phyloP scores from a whole-genome alignment of 2,113 vertebrate species.

The Sylvicapra grimmia region DNA sequence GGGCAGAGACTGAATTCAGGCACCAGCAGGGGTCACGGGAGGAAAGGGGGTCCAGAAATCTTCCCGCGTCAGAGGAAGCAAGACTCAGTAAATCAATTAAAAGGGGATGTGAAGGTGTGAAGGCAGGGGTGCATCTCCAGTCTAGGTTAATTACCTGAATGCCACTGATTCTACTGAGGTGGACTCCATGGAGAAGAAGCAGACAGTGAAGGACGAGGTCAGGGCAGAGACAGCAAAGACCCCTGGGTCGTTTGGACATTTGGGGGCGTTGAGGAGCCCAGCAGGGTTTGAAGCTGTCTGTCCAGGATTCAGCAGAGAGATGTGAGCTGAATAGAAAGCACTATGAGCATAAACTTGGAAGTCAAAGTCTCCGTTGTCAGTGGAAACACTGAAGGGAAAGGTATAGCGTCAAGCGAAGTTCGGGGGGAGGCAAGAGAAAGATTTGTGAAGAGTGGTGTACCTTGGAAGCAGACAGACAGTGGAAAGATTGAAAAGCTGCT shows the following conservation, averaged over 20 bases:
- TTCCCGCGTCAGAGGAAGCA: not conserved
- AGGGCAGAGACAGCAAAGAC: no score
- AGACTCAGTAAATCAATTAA: not conserved
- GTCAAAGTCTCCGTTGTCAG: not conserved
- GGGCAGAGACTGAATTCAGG: no score
- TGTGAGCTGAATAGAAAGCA: not conserved
- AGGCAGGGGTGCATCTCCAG: no score
- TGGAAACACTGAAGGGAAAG: not conserved
- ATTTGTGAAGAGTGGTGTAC: fast-evolving
- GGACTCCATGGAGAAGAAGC: not conserved
- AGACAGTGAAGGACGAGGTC: not conserved
- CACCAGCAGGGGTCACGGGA: fast-evolving
- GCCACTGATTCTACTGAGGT: not conserved
- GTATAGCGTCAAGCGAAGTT: fast-evolving
- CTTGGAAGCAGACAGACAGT: fast-evolving
- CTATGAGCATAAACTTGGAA: not conserved
- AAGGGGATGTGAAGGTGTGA: not conserved
- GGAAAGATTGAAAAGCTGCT: not conserved
- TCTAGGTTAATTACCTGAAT: not conserved
- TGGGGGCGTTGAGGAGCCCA: fast-evolving
- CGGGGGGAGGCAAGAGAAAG: fast-evolving
- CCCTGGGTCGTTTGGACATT: fast-evolving
- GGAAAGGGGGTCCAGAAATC: not conserved
- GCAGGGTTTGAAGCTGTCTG: not conserved
- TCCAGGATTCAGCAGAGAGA: not conserved